These are phyloP conservation scores for Lycophotia porphyrea DNA, from an alignment of 2,888 invertebrate genomes.

Conservation along the genomic window DNA sequence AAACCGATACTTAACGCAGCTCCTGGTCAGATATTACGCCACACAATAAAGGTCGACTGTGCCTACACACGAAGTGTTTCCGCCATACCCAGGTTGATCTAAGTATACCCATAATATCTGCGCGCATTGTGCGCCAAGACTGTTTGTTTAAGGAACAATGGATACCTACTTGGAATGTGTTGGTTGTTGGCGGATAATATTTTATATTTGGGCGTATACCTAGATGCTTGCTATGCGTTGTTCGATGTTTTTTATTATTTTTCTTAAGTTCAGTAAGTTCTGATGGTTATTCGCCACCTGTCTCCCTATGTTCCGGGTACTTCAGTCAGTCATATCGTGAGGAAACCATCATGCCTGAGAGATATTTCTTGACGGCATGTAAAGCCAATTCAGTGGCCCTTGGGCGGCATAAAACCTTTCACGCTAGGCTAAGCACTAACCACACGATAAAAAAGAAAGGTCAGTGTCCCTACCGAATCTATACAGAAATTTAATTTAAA, in stretches of 20 bases:
- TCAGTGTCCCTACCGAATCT: neutral
- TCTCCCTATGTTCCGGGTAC: neutral
- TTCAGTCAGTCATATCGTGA: too few species aligned
- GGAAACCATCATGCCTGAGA: too few species aligned
- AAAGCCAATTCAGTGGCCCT: too few species aligned
- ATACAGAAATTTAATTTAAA: neutral
- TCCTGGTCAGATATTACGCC: neutral
- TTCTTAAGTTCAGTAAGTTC: neutral
- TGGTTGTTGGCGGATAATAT: slow-evolving; percentile 43
- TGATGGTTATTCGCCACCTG: neutral
- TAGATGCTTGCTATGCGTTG: neutral
- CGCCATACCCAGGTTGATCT: slow-evolving; percentile 10
- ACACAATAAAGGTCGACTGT: slow-evolving; percentile 31
- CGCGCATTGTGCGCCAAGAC: slow-evolving; percentile 35
- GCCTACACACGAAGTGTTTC: slow-evolving; percentile 14
- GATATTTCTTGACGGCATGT: too few species aligned
- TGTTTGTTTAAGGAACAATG: slow-evolving; percentile 49
- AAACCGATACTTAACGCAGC: slow-evolving; percentile 11
- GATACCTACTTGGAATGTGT: slow-evolving; percentile 36
- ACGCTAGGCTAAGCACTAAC: too few species aligned
- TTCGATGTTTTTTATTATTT: slow-evolving; percentile 23
- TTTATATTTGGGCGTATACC: slow-evolving; percentile 21
- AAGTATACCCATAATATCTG: slow-evolving; percentile 12
- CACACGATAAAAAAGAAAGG: too few species aligned
- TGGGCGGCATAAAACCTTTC: too few species aligned